Evolutionary conservation across 2,797 vertebrate species (phyloP).

Genomic region (Oryzias sinensis): DNA sequence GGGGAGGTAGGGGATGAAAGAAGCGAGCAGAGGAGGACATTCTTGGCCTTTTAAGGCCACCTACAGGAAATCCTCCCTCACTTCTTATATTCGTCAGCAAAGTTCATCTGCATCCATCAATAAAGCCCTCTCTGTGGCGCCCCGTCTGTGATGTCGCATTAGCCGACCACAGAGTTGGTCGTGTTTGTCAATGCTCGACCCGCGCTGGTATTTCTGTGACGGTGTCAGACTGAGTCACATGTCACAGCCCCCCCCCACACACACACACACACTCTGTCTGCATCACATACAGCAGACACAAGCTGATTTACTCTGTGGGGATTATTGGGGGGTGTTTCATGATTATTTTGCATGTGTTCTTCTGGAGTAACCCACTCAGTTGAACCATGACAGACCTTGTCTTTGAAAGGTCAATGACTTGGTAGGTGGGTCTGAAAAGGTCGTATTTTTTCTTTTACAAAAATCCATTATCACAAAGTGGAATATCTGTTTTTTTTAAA

Average conservation of each 20-base stretch:
- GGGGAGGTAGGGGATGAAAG: constrained; percentile 13
- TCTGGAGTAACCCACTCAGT: neutral
- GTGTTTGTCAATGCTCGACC: constrained; percentile 56
- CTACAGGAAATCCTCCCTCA: constrained; percentile 36
- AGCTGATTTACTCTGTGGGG: constrained; percentile 32
- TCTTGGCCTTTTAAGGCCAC: constrained; percentile 25
- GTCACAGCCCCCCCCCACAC: constrained; percentile 42
- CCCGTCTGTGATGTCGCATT: constrained; percentile 18
- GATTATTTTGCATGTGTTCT: constrained; percentile 13
- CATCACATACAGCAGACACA: constrained; percentile 23
- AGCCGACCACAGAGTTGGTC: constrained; percentile 18
- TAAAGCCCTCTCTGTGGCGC: constrained; percentile 41
- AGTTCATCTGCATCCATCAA: constrained; percentile 54
- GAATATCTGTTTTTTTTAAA: too few relatives aligned
- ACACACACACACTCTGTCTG: constrained; percentile 3
- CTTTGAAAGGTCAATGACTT: constrained; percentile 18
- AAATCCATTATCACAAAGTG: too few relatives aligned
- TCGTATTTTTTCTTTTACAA: too few relatives aligned
- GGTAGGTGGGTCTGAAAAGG: constrained; percentile 26
- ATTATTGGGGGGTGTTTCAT: constrained; percentile 8
- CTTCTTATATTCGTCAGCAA: constrained; percentile 41
- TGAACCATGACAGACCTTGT: neutral
- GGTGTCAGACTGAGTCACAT: constrained; percentile 42
- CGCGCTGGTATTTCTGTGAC: constrained; percentile 48
- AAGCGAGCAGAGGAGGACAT: constrained; percentile 11